A percentile compares a stretch with the other conserved stretches of the same genome.
These are phyloP conservation scores for Leucoma salicis DNA, from an alignment of 2,888 invertebrate genomes.

Conservation along the genomic window DNA sequence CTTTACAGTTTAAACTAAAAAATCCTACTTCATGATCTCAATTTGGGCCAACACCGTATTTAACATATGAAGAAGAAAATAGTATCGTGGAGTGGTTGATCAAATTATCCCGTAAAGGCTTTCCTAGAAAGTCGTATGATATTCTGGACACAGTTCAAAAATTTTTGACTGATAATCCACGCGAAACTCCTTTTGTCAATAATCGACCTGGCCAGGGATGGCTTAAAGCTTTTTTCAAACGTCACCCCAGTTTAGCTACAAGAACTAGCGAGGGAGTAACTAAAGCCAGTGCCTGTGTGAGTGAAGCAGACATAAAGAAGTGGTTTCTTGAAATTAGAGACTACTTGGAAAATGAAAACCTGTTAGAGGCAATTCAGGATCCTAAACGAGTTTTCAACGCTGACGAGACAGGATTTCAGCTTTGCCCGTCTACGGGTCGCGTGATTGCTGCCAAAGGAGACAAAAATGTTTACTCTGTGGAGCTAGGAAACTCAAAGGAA, in stretches of 20 bases:
- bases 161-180: too few relatives aligned
- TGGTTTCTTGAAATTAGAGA: constrained; percentile 22
- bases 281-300: constrained; percentile 15
- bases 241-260: constrained; percentile 9
- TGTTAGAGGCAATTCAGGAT: constrained; percentile 13
- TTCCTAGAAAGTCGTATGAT: too few relatives aligned
- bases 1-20: too few relatives aligned
- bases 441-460: background rate
- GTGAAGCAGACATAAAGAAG: constrained; percentile 16
- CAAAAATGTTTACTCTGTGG: constrained; percentile 39
- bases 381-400: constrained; percentile 16
- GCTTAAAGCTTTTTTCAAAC: constrained; percentile 20
- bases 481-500: background rate
- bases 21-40: too few relatives aligned
- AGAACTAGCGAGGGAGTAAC: background rate
- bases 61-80: too few relatives aligned
- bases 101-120: too few relatives aligned
- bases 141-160: too few relatives aligned
- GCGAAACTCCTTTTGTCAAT: constrained; percentile 27
- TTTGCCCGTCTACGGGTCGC: background rate
- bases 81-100: too few relatives aligned
- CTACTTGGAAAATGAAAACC: constrained; percentile 16
- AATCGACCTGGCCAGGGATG: constrained; percentile 24
- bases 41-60: too few relatives aligned
- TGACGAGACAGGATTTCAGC: constrained; percentile 2